phyloP scores from a whole-genome alignment of 2,888 invertebrate species.

The Melitaea athalia region DNA sequence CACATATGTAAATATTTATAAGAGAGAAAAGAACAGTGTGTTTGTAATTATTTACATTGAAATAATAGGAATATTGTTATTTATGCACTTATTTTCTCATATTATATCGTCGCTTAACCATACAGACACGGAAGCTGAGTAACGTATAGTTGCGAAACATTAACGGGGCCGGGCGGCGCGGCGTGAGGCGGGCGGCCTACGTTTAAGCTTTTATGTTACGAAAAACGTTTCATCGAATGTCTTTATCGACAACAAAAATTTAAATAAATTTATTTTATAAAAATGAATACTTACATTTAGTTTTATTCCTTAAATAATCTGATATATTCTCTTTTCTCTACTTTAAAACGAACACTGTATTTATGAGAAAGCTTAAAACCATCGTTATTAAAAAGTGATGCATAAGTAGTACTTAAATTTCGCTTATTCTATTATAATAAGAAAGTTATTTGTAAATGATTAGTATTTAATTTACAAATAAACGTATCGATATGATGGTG shows the following conservation, averaged over 20 bases:
- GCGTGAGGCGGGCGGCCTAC: constrained; percentile 31
- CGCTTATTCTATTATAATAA: too few relatives aligned
- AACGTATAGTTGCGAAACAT: constrained; percentile 48
- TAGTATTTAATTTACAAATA: background rate
- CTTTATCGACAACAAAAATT: background rate
- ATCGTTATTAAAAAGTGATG: too few relatives aligned
- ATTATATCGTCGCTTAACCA: constrained; percentile 16
- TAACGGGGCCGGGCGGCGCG: constrained; percentile 41
- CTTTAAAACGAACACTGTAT: too few relatives aligned
- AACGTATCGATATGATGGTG: constrained; percentile 38
- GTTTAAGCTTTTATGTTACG: constrained; percentile 24
- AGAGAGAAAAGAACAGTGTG: background rate
- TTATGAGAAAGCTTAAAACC: too few relatives aligned
- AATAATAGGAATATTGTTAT: constrained; percentile 14
- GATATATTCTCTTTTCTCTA: too few relatives aligned
- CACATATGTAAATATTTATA: background rate
- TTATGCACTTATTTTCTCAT: constrained; percentile 17
- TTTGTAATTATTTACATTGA: background rate
- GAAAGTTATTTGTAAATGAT: background rate
- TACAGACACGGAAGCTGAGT: constrained; percentile 39
- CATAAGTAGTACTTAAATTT: too few relatives aligned
- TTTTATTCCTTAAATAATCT: too few relatives aligned
- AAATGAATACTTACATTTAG: background rate
- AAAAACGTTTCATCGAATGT: background rate
- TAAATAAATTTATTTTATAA: background rate